Percentiles rank a stretch among this genome's conserved stretches.
Evolutionary conservation across 2,113 vertebrate genomes (phyloP).

Genomic region (Rhombomys opimus): DNA sequence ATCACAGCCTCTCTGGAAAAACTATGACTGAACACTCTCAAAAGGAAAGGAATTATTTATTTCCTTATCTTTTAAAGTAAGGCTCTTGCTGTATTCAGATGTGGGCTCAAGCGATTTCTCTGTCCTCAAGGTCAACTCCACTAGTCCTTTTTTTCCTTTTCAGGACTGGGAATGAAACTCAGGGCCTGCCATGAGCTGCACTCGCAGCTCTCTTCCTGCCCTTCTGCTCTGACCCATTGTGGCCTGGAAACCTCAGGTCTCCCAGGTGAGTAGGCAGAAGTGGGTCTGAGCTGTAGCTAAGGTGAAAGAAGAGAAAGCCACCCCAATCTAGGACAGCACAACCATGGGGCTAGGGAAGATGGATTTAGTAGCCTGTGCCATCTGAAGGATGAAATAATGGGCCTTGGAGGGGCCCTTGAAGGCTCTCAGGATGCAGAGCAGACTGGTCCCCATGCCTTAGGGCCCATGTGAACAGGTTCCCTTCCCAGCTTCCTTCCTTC

Average conservation of each 20-base stretch:
- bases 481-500: constrained; percentile 74
- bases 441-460: not conserved
- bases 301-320: not conserved
- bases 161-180: not conserved
- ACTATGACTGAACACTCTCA: not conserved
- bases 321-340: not conserved
- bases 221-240: not conserved
- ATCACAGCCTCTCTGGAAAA: not conserved
- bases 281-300: not conserved
- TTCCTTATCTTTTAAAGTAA: not conserved
- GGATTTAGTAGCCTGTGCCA: not conserved
- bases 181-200: not conserved
- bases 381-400: not conserved
- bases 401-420: not conserved
- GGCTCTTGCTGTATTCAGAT: not conserved
- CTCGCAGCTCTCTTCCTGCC: too few species aligned
- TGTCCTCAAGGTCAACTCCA: not conserved
- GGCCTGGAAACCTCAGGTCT: not conserved
- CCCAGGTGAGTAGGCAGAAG: not conserved
- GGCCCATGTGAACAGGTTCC: constrained; percentile 62
- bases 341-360: not conserved
- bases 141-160: not conserved
- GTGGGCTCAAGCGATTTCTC: not conserved
- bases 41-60: not conserved
- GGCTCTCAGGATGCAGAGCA: not conserved